Evolutionary conservation across 2,113 vertebrate species (phyloP), one percentile per base, ranked within the genome.

Genomic region (Condylura cristata): DNA sequence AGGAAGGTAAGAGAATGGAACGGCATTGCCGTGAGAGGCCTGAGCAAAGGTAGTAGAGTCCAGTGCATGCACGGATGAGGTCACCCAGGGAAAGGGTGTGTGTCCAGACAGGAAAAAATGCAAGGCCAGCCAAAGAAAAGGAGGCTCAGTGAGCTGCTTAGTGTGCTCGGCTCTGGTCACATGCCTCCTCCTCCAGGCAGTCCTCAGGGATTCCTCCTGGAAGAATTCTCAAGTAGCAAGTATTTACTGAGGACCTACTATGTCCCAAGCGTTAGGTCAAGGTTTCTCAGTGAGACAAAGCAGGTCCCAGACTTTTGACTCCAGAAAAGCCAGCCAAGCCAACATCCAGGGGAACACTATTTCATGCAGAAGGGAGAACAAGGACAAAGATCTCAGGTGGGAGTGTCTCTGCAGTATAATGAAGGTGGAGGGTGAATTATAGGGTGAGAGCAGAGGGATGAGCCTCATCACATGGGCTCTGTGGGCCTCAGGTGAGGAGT

Each of bases 1-100:
- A 48, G 91, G 58, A 39, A 63, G 78, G 86, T 61, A 79, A 79
- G n/a, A 76, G 16, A 0, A 86, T 12, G 70, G 71, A 78, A n/a
- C 6, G 1, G 81, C 17, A 2, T 17, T 0, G 11, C 3, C 22
- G 86, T 17, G 75, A 90, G 91, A 93, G 32, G 70, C 86, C 81
- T 17, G 60, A 71, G 87, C 93, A 74, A 85, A 87, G 92, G 96
- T 12, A 85, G 90, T 12, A 72, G 79, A 90, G 75, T 34, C 4
- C 12, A 80, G 86, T 11, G 13, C 20, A 8, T 4, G 5, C 51
- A 9, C 0, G 37, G 39, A 92, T 96, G 96, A 96, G 95, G 80
- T 96, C 94, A 95, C 85, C 58, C 91, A 22, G 30, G 80, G 86
- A 39, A 93, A 89, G 30, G 16, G 76, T 13, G 9, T 44, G n/a